Conservation (phyloP, 2,888 invertebrate genomes). For the Trachelus stipa region DNA sequence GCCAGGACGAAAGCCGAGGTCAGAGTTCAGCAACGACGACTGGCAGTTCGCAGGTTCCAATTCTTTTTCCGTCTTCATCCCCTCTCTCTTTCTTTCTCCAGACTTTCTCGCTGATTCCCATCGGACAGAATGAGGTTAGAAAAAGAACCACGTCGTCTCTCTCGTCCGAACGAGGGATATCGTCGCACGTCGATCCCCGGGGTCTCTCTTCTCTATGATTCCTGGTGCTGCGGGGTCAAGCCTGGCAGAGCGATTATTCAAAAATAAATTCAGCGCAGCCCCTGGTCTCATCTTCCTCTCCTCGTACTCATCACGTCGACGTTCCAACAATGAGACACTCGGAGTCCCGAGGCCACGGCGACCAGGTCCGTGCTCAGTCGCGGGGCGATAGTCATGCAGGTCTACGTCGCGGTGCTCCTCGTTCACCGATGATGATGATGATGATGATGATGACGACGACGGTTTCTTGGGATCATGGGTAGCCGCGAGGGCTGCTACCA, state of each 20-base stretch:
- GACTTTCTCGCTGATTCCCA: conserved; percentile 8
- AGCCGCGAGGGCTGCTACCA: background rate
- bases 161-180: background rate
- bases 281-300: background rate
- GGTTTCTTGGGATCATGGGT: background rate
- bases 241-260: background rate
- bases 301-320: background rate
- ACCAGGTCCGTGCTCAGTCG: background rate
- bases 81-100: conserved; percentile 28
- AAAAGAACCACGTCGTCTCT: background rate
- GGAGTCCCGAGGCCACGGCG: background rate
- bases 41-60: conserved; percentile 17
- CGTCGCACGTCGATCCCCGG: background rate
- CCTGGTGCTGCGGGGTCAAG: background rate
- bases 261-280: background rate
- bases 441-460: background rate
- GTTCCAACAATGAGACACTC: background rate
- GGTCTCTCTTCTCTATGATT: background rate
- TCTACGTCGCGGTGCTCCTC: background rate
- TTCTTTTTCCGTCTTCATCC: conserved; percentile 25
- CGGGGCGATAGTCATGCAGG: background rate
- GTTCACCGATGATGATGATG: background rate
- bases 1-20: background rate
- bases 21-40: background rate
- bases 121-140: background rate